These are phyloP conservation scores for Sturnus vulgaris DNA, from an alignment of 2,113 vertebrate genomes.

Conservation along the genomic window DNA sequence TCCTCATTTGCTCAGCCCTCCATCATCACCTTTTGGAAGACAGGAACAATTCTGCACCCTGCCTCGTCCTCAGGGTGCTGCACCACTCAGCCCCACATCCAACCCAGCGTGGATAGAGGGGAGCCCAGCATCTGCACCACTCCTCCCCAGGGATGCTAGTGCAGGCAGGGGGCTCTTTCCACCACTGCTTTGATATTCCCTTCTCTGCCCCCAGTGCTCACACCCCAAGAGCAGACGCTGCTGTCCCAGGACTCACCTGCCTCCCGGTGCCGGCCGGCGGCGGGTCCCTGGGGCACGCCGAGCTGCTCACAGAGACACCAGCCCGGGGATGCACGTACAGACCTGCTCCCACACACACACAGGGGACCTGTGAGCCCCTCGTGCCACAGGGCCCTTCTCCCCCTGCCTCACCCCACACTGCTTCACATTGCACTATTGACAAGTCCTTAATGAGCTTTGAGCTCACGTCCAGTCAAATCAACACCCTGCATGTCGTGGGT, in stretches of 20 bases:
- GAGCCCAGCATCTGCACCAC: neutral
- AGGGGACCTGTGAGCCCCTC: neutral
- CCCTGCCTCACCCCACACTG: neutral
- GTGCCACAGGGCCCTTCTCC: neutral
- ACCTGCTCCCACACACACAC: fast-evolving
- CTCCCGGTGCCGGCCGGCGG: neutral
- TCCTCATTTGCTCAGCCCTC: neutral
- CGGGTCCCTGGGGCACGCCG: neutral
- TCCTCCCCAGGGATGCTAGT: neutral
- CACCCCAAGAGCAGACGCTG: neutral
- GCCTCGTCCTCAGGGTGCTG: neutral
- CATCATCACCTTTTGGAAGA: neutral
- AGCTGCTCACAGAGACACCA: neutral
- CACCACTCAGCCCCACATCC: neutral
- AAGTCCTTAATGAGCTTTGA: conserved; percentile 83
- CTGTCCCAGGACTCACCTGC: conserved; percentile 6
- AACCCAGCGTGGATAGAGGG: neutral
- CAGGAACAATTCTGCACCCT: neutral
- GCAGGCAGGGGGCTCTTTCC: neutral
- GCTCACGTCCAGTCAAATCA: conserved; percentile 80
- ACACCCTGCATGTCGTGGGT: neutral
- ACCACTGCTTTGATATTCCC: neutral
- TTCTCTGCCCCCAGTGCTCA: neutral
- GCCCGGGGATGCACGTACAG: neutral
- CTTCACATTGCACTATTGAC: conserved; percentile 73